These are phyloP conservation scores for Protonibea diacanthus DNA, from an alignment of 2,797 vertebrate genomes.

Conservation along the genomic window DNA sequence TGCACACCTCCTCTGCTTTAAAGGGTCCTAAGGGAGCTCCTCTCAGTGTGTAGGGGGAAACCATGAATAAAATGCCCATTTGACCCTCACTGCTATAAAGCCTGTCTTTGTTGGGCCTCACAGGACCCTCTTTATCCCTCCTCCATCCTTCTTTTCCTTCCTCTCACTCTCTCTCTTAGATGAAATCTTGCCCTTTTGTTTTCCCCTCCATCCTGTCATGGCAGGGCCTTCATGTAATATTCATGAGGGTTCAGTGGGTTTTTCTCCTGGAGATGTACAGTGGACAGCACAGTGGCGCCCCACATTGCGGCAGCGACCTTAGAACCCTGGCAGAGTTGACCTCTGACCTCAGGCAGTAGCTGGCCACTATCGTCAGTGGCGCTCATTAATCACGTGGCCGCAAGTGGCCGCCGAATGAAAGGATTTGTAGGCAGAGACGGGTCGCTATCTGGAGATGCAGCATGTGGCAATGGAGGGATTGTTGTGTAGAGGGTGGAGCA, in stretches of 20 bases:
- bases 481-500: conserved; percentile 30
- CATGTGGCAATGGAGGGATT: conserved; percentile 34
- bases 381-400: conserved; percentile 65
- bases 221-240: conserved; percentile 80
- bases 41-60: conserved; percentile 70
- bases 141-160: conserved; percentile 67
- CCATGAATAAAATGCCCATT: conserved; percentile 80
- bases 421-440: conserved; percentile 26
- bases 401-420: conserved; percentile 32
- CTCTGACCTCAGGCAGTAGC: conserved; percentile 55
- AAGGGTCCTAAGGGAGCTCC: conserved; percentile 72
- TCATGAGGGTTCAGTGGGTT: conserved; percentile 73
- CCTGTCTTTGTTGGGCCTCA: conserved; percentile 81
- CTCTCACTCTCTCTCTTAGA: conserved; percentile 70
- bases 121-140: conserved; percentile 79
- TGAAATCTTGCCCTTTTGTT: conserved; percentile 81
- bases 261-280: conserved; percentile 63
- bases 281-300: conserved; percentile 65
- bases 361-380: conserved; percentile 25
- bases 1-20: conserved; percentile 62
- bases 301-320: conserved; percentile 52
- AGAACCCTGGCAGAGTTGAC: conserved; percentile 50
- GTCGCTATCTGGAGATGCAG: conserved; percentile 30
- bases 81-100: conserved; percentile 76
- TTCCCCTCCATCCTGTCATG: conserved; percentile 76